phyloP scores from a whole-genome alignment of 2,888 invertebrate species.

The Trissolcus japonicus region DNA sequence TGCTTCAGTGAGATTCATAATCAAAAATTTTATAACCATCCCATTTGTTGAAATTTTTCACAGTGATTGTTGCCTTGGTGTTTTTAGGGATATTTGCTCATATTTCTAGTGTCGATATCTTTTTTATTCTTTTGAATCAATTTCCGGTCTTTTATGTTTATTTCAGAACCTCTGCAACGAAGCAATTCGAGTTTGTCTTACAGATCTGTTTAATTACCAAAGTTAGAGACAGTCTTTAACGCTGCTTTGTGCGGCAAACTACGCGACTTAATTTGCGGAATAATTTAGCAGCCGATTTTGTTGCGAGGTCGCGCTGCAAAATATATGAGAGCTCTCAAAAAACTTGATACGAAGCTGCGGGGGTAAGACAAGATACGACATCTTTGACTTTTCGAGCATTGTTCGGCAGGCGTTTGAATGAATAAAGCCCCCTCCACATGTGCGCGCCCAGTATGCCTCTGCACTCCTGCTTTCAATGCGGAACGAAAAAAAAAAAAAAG shows the following conservation, averaged over 20 bases:
- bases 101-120: too few relatives aligned
- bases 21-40: too few relatives aligned
- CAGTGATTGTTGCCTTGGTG: too few relatives aligned
- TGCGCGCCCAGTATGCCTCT: slow-evolving; percentile 2
- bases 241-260: slow-evolving; percentile 18
- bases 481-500: slow-evolving; percentile 15
- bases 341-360: slow-evolving; percentile 32
- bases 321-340: slow-evolving; percentile 29
- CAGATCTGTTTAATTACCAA: slow-evolving; percentile 26
- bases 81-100: too few relatives aligned
- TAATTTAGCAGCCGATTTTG: slow-evolving; percentile 32
- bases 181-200: slow-evolving; percentile 21
- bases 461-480: slow-evolving; percentile 28
- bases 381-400: slow-evolving; percentile 44
- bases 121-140: too few relatives aligned
- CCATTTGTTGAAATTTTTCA: too few relatives aligned
- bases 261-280: slow-evolving; percentile 12
- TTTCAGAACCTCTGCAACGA: neutral
- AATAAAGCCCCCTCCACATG: slow-evolving; percentile 26
- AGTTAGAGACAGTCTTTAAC: slow-evolving; percentile 23
- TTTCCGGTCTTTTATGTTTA: neutral
- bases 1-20: too few relatives aligned
- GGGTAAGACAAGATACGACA: slow-evolving; percentile 46
- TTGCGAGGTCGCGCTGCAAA: slow-evolving; percentile 13
- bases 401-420: slow-evolving; percentile 45